phyloP scores from a whole-genome alignment of 1,140 invertebrate species.

The Papilio glaucus region DNA sequence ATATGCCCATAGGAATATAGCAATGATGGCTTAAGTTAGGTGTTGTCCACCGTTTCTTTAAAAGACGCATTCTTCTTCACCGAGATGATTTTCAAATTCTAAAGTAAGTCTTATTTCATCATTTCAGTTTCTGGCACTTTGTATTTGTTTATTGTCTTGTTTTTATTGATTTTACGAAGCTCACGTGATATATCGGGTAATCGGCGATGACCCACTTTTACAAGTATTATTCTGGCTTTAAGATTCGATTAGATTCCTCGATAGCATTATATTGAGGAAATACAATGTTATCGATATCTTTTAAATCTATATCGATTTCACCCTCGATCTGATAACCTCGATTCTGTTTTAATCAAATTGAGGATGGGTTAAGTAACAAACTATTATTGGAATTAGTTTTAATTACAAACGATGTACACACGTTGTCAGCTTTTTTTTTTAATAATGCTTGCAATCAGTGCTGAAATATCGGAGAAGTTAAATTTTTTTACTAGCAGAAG shows the following conservation, averaged over 20 bases:
- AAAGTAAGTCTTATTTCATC: neutral
- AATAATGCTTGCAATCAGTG: too few species aligned
- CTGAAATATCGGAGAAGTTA: too few species aligned
- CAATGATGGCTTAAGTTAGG: too few species aligned
- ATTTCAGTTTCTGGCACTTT: neutral
- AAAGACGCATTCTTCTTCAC: too few species aligned
- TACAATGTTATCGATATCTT: slow-evolving; percentile 24
- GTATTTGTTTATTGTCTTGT: neutral
- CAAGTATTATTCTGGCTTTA: slow-evolving; percentile 22
- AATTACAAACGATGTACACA: too few species aligned
- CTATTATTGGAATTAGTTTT: neutral
- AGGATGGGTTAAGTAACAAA: neutral
- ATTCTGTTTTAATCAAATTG: neutral
- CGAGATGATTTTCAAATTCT: too few species aligned
- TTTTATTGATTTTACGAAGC: slow-evolving; percentile 11
- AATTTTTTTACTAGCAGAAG: too few species aligned
- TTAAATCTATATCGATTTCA: slow-evolving; percentile 9
- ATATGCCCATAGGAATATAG: too few species aligned
- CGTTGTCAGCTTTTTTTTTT: too few species aligned
- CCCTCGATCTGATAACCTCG: slow-evolving; percentile 5
- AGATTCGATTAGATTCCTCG: slow-evolving; percentile 9
- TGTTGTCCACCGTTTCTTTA: too few species aligned
- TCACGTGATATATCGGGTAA: neutral
- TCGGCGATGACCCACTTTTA: slow-evolving; percentile 21
- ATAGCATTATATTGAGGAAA: slow-evolving; percentile 24